Conservation (phyloP, 1,140 invertebrate species). For the Sinella curviseta region DNA sequence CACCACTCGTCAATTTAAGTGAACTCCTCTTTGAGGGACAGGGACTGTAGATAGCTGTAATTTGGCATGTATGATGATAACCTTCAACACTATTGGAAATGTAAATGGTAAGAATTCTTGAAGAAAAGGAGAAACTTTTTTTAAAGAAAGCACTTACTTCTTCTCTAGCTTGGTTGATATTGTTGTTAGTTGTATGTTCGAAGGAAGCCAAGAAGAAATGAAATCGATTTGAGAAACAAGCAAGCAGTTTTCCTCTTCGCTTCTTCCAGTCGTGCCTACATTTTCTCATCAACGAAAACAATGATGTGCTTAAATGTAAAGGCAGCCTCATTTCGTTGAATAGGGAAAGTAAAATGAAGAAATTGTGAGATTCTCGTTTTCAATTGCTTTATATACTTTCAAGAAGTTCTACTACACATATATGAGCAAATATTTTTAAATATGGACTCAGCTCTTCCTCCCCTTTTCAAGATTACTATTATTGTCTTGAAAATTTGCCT, state of each 20-base stretch:
- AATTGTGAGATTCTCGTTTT: not conserved
- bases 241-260: not conserved
- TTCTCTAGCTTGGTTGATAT: not conserved
- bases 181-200: not conserved
- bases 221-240: not conserved
- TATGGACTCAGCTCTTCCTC: no score
- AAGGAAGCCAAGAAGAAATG: not conserved
- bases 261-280: not conserved
- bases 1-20: no score
- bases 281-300: constrained; percentile 2
- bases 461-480: not conserved
- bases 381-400: no score
- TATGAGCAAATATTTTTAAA: not conserved
- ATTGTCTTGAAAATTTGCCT: not conserved
- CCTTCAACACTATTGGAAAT: no score
- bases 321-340: not conserved
- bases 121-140: no score
- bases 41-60: no score
- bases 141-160: no score
- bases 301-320: not conserved
- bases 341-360: not conserved
- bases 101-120: no score
- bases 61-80: no score
- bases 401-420: not conserved
- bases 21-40: no score